These are phyloP conservation scores for Syngnathus typhle DNA, from an alignment of 2,113 vertebrate species.

Conservation along the genomic window DNA sequence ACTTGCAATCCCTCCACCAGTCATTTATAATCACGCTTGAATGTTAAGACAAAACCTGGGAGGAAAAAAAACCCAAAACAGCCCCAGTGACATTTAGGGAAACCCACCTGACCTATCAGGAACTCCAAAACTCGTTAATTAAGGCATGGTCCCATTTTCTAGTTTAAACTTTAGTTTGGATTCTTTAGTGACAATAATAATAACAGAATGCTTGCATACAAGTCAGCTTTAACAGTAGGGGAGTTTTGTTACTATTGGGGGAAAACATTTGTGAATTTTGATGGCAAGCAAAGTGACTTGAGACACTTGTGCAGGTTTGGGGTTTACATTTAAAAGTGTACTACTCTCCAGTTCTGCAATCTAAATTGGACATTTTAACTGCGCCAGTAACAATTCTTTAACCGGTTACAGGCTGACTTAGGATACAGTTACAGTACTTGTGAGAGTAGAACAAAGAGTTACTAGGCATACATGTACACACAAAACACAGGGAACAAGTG, in stretches of 20 bases:
- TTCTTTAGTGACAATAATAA: neutral
- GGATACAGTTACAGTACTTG: conserved; percentile 68
- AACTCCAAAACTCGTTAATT: neutral
- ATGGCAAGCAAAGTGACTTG: neutral
- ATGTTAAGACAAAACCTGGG: neutral
- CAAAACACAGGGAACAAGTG: conserved; percentile 53
- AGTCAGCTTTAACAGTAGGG: neutral
- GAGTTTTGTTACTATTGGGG: neutral
- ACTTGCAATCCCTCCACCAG: neutral
- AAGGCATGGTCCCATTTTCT: neutral
- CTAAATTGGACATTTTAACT: conserved; percentile 14
- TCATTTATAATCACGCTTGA: neutral
- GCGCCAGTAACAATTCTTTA: conserved; percentile 36
- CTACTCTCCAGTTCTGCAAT: conserved; percentile 1
- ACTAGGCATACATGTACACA: conserved; percentile 64
- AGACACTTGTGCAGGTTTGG: neutral
- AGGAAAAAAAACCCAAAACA: neutral
- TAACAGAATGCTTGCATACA: neutral
- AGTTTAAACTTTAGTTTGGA: neutral
- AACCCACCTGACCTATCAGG: neutral
- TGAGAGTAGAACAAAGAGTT: conserved; percentile 66
- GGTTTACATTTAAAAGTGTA: conserved; percentile 8
- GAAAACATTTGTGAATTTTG: neutral
- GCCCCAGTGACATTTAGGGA: neutral
- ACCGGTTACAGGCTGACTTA: conserved; percentile 43